Base-by-base conservation (phyloP, 2,888 invertebrate genomes). In the Drosophila kuntzei region DNA sequence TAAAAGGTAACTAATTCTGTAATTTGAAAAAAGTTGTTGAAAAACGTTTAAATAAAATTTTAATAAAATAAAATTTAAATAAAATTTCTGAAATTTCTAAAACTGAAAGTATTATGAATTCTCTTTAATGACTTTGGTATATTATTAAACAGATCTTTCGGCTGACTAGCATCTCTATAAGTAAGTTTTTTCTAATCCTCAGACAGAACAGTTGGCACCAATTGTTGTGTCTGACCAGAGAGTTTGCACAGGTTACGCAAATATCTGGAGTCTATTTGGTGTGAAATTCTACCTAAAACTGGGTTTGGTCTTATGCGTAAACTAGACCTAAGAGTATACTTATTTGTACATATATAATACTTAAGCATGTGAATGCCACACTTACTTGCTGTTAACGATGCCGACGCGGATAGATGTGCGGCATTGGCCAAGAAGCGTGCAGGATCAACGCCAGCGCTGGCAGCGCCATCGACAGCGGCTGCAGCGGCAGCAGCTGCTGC, bases 341-440 rank as follows among this genome's bases (percentile, higher is more conserved):
- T 62, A 43, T 39, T 2, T 22, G 11, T 20, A 43, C 16, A 16
- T 32, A 8, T 12, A 12, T 41, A 39, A n/a, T 39, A 12, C 9
- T 32, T 47, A 12, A 6, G 18, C 9, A 16, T 44, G 27, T 47
- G 6, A 7, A 16, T 18, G 46, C 14, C 41, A 50, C 64, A 90
- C 96, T 95, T 92, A 96, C 96, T 94, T 91, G 95, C 95, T 87
- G 95, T 94, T 75, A 96, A 93, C 76, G 95, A 95, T 67, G 95
- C 95, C 63, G 95, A 94, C 44, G 96, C 95, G 66, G 95, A 94
- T 50, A 95, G 92, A 87, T 94, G 94, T 46, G 88, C 73, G 53
- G 93, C 91, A 16, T 79, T 71, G 39, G 77, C 65, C 54, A 82
- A 78, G n/a, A 75, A 79, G 46, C 87, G 71, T 14, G 70, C 60